Evolutionary conservation across 2,797 vertebrate genomes (phyloP).

Genomic region (Caiman crocodilus): DNA sequence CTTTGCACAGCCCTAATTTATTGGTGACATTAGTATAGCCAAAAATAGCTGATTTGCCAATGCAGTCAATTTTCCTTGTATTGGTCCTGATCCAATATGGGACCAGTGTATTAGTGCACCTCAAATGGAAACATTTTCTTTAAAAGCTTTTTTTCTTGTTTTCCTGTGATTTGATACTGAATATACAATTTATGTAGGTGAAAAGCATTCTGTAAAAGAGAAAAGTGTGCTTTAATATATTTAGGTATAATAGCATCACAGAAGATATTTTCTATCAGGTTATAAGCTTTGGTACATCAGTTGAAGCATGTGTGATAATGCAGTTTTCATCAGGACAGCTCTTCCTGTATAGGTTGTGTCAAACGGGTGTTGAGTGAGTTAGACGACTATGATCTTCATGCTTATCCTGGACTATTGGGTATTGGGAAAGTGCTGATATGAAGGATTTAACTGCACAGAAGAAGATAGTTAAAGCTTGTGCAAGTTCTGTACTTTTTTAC

Average conservation of each 20-base stretch:
- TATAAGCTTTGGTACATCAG: not conserved
- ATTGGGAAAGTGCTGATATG: not conserved
- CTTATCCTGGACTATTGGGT: not conserved
- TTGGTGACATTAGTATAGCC: too few relatives aligned
- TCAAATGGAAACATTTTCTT: not conserved
- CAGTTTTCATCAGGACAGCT: not conserved
- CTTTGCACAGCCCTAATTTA: too few relatives aligned
- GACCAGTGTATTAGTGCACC: too few relatives aligned
- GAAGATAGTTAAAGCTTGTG: not conserved
- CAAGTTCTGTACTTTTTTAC: not conserved
- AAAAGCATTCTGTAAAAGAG: not conserved
- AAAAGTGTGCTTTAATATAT: not conserved
- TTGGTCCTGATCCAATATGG: too few relatives aligned
- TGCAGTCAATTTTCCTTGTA: too few relatives aligned
- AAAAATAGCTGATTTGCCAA: too few relatives aligned
- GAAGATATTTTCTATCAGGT: not conserved
- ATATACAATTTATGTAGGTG: not conserved
- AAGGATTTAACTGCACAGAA: not conserved
- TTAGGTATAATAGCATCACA: not conserved
- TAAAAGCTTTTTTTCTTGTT: not conserved
- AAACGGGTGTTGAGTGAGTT: not conserved
- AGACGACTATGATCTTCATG: too few relatives aligned
- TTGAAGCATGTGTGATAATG: accelerated
- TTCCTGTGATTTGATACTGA: not conserved
- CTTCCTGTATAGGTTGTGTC: not conserved